Evolutionary conservation across 2,113 vertebrate species (phyloP), one percentile per base, ranked within the genome.

Genomic region (Tupaia chinensis): DNA sequence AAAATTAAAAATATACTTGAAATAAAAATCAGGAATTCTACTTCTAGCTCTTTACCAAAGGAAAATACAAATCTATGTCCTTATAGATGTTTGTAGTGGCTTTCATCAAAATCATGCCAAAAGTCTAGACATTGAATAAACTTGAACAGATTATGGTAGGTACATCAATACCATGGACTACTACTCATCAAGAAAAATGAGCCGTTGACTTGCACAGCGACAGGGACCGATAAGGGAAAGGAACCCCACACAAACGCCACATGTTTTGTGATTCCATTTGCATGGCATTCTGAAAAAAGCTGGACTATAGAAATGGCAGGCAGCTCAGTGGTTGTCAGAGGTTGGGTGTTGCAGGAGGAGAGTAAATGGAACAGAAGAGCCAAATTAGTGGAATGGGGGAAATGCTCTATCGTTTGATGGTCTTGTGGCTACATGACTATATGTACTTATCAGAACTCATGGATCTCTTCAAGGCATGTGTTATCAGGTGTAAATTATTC

Each of bases 11-110:
- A 72, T 23, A 53, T 3, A 44, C 19, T 84, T 72, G 3, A 22
- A 44, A 56, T 63, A 22, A 86, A 68, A 82, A 58, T 23, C 29
- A 86, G 11, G 20, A 72, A 16, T 83, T 91, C 65, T 14, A 76
- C 34, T 87, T 25, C 29, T 79, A 73, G 73, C 53, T 81, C n/a
- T 85, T 79, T 27, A 61, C 34, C 66, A 23, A 69, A 73, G 20
- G 73, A 58, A 94, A 80, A 94, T 58, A 10, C 91, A 91, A 63
- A 27, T 58, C 63, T 87, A 25, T 65, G 25, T 73, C n/a, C 53
- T 23, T 60, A 83, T 60, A 91, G 78, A 84, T 44, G 56, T 20
- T 63, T 63, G 29, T 53, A 60, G 61, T 23, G 17, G 2, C 84
- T 93, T 74, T 53, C 61, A 60, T 93, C 19, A 77, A 87, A 87